Conservation (phyloP, 2,888 invertebrate genomes). For the Colostygia pectinataria region DNA sequence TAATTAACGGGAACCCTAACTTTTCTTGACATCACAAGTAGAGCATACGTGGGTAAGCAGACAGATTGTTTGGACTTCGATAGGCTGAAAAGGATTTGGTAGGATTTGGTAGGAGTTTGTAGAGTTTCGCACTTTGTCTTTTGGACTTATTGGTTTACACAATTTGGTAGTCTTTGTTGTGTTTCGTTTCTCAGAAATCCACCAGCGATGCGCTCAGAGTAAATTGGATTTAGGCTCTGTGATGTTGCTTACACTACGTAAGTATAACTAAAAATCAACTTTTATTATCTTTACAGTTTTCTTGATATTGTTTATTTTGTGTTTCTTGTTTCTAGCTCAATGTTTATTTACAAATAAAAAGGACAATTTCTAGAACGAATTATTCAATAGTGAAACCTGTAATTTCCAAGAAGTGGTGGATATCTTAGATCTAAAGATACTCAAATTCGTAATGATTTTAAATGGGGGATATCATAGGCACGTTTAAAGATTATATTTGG, state of each 20-base stretch:
- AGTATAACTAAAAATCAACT: no score
- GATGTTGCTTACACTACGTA: not conserved
- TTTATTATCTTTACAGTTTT: no score
- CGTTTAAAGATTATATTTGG: no score
- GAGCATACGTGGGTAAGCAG: slow-evolving; percentile 52
- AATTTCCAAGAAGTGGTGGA: no score
- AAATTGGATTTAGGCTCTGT: slow-evolving; percentile 6
- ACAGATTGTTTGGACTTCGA: slow-evolving; percentile 64
- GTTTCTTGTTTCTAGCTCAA: no score
- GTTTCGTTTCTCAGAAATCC: slow-evolving; percentile 3
- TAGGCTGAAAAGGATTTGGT: slow-evolving; percentile 53
- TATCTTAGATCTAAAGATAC: no score
- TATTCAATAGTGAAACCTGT: no score
- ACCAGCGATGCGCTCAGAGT: not conserved
- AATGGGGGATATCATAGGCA: no score
- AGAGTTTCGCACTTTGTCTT: slow-evolving; percentile 40
- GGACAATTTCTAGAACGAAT: no score
- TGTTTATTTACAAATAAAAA: no score
- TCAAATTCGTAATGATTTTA: no score
- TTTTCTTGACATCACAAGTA: slow-evolving; percentile 65
- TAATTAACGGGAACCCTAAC: slow-evolving; percentile 71
- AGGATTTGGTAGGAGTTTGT: slow-evolving; percentile 50
- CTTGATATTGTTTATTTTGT: no score
- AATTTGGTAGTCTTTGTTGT: slow-evolving; percentile 14
- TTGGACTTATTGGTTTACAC: slow-evolving; percentile 30